Evolutionary conservation across 2,113 vertebrate genomes (phyloP).

Genomic region (Herpetotheres cachinnans): DNA sequence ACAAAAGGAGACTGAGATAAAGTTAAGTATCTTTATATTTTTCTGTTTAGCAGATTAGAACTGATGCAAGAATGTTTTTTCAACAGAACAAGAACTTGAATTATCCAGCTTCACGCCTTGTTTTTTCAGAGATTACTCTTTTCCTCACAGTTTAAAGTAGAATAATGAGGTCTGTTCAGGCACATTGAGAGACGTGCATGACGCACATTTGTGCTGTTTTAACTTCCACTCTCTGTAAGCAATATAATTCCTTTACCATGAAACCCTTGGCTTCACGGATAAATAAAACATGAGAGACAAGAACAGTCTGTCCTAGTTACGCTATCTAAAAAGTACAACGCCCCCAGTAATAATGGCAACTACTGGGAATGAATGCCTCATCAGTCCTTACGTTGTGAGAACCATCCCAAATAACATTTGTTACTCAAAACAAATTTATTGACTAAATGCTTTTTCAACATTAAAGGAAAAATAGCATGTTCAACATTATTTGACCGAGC

Average conservation of each 20-base stretch:
- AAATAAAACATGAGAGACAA: background rate
- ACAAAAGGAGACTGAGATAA: background rate
- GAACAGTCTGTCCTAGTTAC: background rate
- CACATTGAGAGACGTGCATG: background rate
- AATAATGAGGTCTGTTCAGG: background rate
- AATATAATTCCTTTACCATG: background rate
- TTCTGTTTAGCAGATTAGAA: background rate
- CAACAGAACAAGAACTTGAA: background rate
- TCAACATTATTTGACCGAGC: background rate
- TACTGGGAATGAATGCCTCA: background rate
- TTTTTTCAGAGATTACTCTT: background rate
- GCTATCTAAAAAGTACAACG: background rate
- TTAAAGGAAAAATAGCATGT: background rate
- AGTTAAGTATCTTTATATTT: background rate
- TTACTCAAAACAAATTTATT: conserved; percentile 28
- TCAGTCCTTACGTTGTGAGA: background rate
- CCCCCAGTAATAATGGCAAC: background rate
- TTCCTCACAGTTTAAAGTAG: background rate
- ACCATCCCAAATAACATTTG: background rate
- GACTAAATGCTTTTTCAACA: conserved; percentile 15
- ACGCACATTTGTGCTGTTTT: background rate
- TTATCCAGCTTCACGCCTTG: background rate
- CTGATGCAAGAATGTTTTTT: background rate
- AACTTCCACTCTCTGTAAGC: background rate
- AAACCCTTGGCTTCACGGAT: background rate